Percentiles rank a stretch among this genome's conserved stretches.
phyloP scores from a whole-genome alignment of 2,888 invertebrate species.

The Sarcophaga carnaria region DNA sequence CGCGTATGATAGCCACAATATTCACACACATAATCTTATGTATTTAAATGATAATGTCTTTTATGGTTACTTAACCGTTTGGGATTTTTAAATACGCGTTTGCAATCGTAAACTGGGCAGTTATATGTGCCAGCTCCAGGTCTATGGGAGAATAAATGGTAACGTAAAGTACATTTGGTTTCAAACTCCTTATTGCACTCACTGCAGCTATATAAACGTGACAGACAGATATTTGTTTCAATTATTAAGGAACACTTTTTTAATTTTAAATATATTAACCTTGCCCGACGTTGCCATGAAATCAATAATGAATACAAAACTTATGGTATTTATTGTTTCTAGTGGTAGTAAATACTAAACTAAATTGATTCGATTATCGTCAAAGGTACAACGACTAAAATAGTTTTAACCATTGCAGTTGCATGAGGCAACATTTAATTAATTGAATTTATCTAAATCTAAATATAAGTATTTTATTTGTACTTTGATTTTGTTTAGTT shows the following conservation, averaged over 20 bases:
- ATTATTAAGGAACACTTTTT: constrained; percentile 1
- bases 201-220: constrained; percentile 23
- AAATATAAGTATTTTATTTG: constrained; percentile 49
- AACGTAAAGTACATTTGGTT: constrained; percentile 44
- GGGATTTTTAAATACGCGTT: constrained; percentile 64
- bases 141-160: constrained; percentile 49
- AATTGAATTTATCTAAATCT: constrained; percentile 55
- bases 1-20: constrained; percentile 68
- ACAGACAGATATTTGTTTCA: neutral
- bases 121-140: constrained; percentile 19
- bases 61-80: constrained; percentile 69
- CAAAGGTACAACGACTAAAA: constrained; percentile 18
- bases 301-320: no score
- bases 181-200: constrained; percentile 48
- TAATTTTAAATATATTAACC: neutral
- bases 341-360: constrained; percentile 43
- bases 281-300: constrained; percentile 25
- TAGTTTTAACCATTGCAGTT: constrained; percentile 44
- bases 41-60: constrained; percentile 65
- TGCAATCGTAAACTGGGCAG: constrained; percentile 49
- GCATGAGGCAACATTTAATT: constrained; percentile 33
- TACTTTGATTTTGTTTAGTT: neutral
- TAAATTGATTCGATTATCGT: constrained; percentile 54
- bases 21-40: constrained; percentile 71
- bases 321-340: neutral